Base-by-base conservation (phyloP, 2,113 vertebrate genomes). In the Morphnarchus princeps region DNA sequence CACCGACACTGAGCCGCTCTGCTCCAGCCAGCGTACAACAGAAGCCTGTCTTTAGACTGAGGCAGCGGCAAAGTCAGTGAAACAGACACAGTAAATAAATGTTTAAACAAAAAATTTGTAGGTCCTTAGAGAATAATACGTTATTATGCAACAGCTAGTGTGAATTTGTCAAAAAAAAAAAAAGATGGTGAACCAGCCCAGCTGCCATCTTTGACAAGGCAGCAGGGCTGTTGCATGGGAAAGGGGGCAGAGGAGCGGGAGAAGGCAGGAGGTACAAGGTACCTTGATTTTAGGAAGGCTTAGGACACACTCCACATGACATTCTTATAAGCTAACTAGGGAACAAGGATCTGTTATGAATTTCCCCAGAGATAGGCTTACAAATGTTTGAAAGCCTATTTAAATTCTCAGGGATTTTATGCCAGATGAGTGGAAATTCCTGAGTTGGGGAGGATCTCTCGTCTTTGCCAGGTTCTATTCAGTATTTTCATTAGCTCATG, bases 1-100 rank as follows among this genome's bases (percentile, higher is more conserved):
- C 34, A 32, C 54, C 0, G 11, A 31, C 67, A 21, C 19, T 4
- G 58, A 86, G 10, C 42, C 4, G 0, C 62, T 34, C 73, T 43
- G 43, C 76, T 58, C 36, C 5, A 1, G 47, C 21, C 63, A 63
- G 42, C 0, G 0, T 5, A 52, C 21, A 21, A 4, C 59, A 78
- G 77, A 52, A 66, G 69, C 34, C 34, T 45, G 26, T 18, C 72
- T 77, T 52, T 17, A 32, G 55, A 32, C 13, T 36, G 45, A 26
- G 29, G 10, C 57, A 84, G 59, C 43, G 21, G 40, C 50, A 47
- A 61, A 78, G 70, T 47, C 57, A 18, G 3, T 47, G 38, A 29
- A 73, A 63, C 42, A 55, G 47, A 57, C 29, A 34, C 11, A 12
- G 21, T 25, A 24, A 84, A 79, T 62, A 50, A 3, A 17, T 82